Evolutionary conservation across 30 jellyfish, hydroid and myxozoan species (phyloP), one percentile per base, ranked within the genome.

Genomic region (Catostylus mosaicus): DNA sequence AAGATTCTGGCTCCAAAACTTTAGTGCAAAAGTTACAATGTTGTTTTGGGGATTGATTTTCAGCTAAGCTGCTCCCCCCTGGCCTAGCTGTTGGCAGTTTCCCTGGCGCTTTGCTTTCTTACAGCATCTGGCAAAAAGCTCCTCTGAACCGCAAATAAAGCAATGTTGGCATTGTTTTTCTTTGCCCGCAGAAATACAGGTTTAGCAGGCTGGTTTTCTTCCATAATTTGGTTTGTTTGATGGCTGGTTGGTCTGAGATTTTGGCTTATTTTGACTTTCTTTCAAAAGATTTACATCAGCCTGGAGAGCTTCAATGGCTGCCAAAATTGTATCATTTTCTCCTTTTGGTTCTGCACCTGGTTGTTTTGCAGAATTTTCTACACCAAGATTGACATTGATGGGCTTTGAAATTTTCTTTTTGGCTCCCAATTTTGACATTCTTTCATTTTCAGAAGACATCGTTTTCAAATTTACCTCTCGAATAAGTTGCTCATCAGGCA

Each of bases 121-220:
- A 72, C 94, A 83, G 77, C 94, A 88, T 30, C 79, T 63, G 45
- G 87, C 62, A 83, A 51, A 56, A 83, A 70, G 80, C 8, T 67
- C 80, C 19, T 34, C 80, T 32, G 80, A 67, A 67, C 80, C 80
- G 24, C 80, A 67, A 67, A 67, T 32, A 26, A 67, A 67, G 80
- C 80, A 67, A 67, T 67, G 80, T 4, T 67, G 57, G 61, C 80
- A 67, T 67, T 67, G 33, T 32, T 67, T 40, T 34, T 67, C 61
- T 67, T 32, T 40, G 27, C 61, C 61, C 61, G 24, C 32, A 60
- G 73, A 60, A 60, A 60, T 7, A 26, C 35, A 1, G 73, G 5
- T 2, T 26, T 60, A 2, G 73, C 73, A 60, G 46, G 73, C 73
- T 1, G 73, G 10, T 60, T 60, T 60, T 60, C 73, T 60, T 18